phyloP scores from a whole-genome alignment of 2,888 invertebrate species.

The Xanthostigma xanthostigma region DNA sequence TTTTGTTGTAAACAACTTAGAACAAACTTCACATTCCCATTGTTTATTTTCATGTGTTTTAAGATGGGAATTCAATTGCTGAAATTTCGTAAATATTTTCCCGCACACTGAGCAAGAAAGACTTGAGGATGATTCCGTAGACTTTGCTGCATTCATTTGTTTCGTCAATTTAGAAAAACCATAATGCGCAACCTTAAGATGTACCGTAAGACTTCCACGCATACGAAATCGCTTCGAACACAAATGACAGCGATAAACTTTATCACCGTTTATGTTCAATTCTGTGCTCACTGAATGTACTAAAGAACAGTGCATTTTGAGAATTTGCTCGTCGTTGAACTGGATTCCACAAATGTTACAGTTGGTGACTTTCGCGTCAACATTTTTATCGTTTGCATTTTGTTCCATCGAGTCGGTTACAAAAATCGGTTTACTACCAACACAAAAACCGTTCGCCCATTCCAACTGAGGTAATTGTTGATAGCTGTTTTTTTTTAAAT shows the following conservation, averaged over 20 bases:
- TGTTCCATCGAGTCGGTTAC: background rate
- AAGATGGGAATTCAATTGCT: slow-evolving; percentile 6
- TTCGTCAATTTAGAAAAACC: slow-evolving; percentile 29
- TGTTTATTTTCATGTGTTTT: slow-evolving; percentile 51
- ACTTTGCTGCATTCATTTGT: slow-evolving; percentile 13
- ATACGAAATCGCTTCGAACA: slow-evolving; percentile 70
- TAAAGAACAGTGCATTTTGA: slow-evolving; percentile 59
- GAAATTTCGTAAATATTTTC: slow-evolving; percentile 3
- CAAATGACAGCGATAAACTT: slow-evolving; percentile 51
- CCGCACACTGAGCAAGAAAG: slow-evolving; percentile 2
- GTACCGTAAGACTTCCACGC: slow-evolving; percentile 69
- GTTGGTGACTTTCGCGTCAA: slow-evolving; percentile 11
- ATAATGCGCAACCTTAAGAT: slow-evolving; percentile 64
- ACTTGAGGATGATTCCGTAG: slow-evolving; percentile 21
- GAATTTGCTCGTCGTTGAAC: slow-evolving; percentile 52
- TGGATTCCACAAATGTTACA: slow-evolving; percentile 60
- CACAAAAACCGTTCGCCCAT: too few relatives aligned
- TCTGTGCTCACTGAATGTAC: slow-evolving; percentile 36
- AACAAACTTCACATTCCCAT: slow-evolving; percentile 76
- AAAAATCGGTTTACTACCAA: too few relatives aligned
- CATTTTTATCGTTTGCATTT: background rate
- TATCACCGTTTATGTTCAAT: slow-evolving; percentile 23
- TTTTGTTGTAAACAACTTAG: slow-evolving; percentile 74
- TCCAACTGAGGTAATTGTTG: too few relatives aligned
- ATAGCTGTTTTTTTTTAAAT: too few relatives aligned